A percentile compares a stretch with the other conserved stretches of the same genome.
Evolutionary conservation across 2,888 invertebrate species (phyloP).

Genomic region (Lamellibrachia satsuma): DNA sequence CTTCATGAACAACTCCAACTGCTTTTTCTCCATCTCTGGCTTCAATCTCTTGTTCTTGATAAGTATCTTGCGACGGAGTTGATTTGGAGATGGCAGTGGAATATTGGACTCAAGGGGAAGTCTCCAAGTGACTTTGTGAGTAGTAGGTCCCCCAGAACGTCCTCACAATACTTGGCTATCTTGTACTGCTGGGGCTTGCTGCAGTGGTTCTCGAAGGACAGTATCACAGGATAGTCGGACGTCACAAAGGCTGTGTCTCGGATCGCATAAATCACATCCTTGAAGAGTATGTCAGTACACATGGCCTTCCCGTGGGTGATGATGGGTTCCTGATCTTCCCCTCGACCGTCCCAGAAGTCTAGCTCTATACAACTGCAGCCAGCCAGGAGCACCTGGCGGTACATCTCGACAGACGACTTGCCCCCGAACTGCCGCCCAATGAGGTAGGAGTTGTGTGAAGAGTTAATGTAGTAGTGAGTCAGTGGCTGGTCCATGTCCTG

Average conservation of each 20-base stretch:
- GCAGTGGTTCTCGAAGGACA: conserved; percentile 99
- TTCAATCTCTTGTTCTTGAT: conserved; percentile 98
- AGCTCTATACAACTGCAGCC: conserved; percentile 98
- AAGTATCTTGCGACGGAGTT: conserved; percentile 91
- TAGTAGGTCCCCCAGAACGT: conserved; percentile 91
- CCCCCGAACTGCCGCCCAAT: conserved; percentile 91
- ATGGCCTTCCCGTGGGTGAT: conserved; percentile 99
- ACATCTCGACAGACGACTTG: conserved; percentile 97
- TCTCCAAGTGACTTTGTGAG: conserved; percentile 84
- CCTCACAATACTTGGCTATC: conserved; percentile 98
- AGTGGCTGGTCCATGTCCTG: conserved; percentile 97
- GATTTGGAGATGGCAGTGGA: conserved; percentile 89
- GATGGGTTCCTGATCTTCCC: conserved; percentile 98
- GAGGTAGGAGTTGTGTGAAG: conserved; percentile 70
- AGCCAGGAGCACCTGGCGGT: conserved; percentile 93
- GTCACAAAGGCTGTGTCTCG: conserved; percentile 98
- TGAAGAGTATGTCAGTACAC: conserved; percentile 99
- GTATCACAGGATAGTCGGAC: conserved; percentile 94
- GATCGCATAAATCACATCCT: conserved; percentile 95
- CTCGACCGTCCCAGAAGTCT: conserved; percentile 99
- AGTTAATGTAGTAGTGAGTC: conserved; percentile 98
- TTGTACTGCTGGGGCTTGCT: conserved; percentile 91
- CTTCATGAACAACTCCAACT: conserved; percentile 63
- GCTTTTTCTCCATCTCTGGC: conserved; percentile 90
- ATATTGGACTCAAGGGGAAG: conserved; percentile 82